Base-by-base conservation (phyloP, 1,140 invertebrate species). In the Papilio polyxenes region DNA sequence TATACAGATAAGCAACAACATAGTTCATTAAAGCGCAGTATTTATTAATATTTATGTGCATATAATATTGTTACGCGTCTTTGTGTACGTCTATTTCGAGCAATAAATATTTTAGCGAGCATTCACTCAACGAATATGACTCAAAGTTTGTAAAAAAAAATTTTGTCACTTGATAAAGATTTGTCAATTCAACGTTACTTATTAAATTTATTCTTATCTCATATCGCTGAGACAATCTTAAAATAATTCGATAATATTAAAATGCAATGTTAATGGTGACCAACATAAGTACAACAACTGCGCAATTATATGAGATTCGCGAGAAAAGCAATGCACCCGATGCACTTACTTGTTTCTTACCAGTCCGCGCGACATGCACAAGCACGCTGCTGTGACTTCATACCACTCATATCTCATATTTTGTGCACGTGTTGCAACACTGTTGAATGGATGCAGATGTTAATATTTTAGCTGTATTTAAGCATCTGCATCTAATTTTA, bases 291-390 rank as follows among this genome's bases (percentile, higher is more conserved):
- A 31, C 20, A 23, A 65, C n/a, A 23, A 2, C 20, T 31, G 62
- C 62, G 31, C 23, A 65, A 65, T 65, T 31, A 65, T 31, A 65
- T 65, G 62, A 65, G 62, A 65, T 65, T 65, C 62, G 6, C 17
- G 20, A 20, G n/a, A 65, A 31, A 65, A 11, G 23, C 20, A 8
- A 31, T 65, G 23, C 62, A 31, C 23, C 3, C 1, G 8, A 56
- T 17, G 53, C 53, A 56, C 53, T 49, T 56, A 56, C 53, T 49
- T 56, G 53, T 56, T 15, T 7, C 7, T 4, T 56, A 17, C 53
- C 53, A 56, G 7, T 15, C 56, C 56, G 17, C 17, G 56, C 17
- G 15, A 59, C 56, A 59, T 17, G 56, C 56, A 20, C n/a, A 59
- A 17, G 7, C n/a, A n/a, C 56, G n/a, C 56, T 17, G 7, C n/a